These are phyloP conservation scores for Griposia aprilina DNA, from an alignment of 2,888 invertebrate species.

Conservation along the genomic window DNA sequence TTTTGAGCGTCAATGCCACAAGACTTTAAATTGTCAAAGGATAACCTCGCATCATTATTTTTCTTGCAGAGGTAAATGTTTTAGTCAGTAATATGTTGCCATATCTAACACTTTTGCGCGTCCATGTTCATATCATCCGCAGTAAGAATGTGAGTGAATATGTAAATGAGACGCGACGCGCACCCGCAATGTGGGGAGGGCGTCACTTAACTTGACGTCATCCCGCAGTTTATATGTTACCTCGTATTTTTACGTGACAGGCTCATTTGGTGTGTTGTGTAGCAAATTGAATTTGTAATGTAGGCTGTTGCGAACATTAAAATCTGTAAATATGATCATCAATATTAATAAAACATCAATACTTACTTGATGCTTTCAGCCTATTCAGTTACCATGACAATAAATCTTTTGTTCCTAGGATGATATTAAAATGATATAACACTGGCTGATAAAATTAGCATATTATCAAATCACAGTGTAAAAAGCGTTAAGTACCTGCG, in stretches of 20 bases:
- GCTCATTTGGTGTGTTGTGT: background rate
- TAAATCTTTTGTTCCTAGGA: background rate
- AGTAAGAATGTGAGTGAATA: conserved; percentile 13
- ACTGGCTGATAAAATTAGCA: background rate
- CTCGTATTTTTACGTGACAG: conserved; percentile 22
- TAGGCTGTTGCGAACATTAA: background rate
- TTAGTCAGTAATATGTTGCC: background rate
- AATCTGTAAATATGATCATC: background rate
- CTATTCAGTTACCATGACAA: background rate
- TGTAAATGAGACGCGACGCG: conserved; percentile 29
- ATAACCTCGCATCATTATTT: background rate
- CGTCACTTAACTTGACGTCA: conserved; percentile 32
- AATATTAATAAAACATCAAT: background rate
- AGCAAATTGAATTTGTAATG: background rate
- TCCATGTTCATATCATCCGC: background rate
- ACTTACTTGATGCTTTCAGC: background rate
- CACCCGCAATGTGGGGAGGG: background rate
- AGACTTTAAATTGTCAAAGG: background rate
- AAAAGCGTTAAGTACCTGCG: too few species aligned
- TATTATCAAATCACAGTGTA: background rate
- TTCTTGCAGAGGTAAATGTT: background rate
- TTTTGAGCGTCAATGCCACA: background rate
- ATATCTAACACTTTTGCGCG: background rate
- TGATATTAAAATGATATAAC: background rate
- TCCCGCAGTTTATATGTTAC: conserved; percentile 9